phyloP scores from a whole-genome alignment of 2,113 vertebrate species.

The Chionomys nivalis region DNA sequence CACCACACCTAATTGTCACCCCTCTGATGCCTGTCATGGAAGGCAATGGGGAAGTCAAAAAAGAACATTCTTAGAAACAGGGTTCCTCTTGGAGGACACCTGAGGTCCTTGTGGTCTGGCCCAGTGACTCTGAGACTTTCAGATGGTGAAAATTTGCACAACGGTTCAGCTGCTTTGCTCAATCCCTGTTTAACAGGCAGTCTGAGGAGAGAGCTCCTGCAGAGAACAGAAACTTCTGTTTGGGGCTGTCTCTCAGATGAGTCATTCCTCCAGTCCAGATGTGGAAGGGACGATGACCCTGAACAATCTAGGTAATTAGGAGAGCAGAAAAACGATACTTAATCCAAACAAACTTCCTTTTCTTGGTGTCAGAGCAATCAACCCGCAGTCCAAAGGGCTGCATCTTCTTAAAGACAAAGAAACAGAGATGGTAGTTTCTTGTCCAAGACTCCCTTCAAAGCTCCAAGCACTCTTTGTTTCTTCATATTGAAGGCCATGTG shows the following conservation, averaged over 20 bases:
- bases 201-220: background rate
- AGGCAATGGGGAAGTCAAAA: slow-evolving; percentile 36
- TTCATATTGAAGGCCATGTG: background rate
- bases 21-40: slow-evolving; percentile 73
- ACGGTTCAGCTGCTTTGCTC: slow-evolving; percentile 6
- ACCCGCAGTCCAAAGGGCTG: background rate
- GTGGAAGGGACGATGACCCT: background rate
- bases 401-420: background rate
- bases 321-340: slow-evolving; percentile 38
- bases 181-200: slow-evolving; percentile 29
- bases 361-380: background rate
- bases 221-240: slow-evolving; percentile 62
- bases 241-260: slow-evolving; percentile 39
- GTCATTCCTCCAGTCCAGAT: slow-evolving; percentile 63
- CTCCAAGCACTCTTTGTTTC: background rate
- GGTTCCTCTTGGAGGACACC: slow-evolving; percentile 54
- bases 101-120: slow-evolving; percentile 28
- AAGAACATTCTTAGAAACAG: slow-evolving; percentile 55
- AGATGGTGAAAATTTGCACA: background rate
- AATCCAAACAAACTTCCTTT: slow-evolving; percentile 5
- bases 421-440: background rate
- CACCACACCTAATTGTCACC: slow-evolving; percentile 80
- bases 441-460: background rate
- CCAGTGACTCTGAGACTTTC: background rate
- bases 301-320: slow-evolving; percentile 27